Conservation (phyloP, 2,113 vertebrate species). For the Perccottus glenii region DNA sequence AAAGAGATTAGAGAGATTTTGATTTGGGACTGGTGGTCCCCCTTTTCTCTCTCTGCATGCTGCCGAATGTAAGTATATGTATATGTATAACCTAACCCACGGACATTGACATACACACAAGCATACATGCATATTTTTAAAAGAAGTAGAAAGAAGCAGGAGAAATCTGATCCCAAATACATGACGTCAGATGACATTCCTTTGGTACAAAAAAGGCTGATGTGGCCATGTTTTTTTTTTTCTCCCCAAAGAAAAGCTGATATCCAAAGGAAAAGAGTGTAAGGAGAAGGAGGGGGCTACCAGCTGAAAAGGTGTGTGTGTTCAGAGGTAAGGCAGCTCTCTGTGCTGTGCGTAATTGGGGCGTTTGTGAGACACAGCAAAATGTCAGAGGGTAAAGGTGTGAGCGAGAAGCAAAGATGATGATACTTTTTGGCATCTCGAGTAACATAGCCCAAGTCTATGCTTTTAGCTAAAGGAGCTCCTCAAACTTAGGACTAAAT, state of each 20-base stretch:
- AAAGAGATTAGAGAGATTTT: neutral
- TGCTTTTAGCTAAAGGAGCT: neutral
- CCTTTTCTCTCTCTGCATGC: slow-evolving; percentile 19
- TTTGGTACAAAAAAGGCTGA: slow-evolving; percentile 70
- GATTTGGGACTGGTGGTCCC: slow-evolving; percentile 12
- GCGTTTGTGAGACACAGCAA: neutral
- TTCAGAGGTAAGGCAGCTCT: slow-evolving; percentile 25
- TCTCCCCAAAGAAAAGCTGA: slow-evolving; percentile 18
- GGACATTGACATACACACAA: slow-evolving; percentile 5
- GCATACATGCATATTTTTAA: slow-evolving; percentile 17
- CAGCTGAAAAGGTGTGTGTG: slow-evolving; percentile 61
- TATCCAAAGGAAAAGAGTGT: neutral
- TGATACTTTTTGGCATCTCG: neutral
- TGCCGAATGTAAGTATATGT: slow-evolving; percentile 58
- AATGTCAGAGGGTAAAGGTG: neutral
- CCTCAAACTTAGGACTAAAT: neutral
- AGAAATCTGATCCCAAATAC: slow-evolving; percentile 76
- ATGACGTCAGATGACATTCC: slow-evolving; percentile 78
- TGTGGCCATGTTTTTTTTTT: slow-evolving; percentile 59
- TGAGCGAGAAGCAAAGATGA: too few species aligned
- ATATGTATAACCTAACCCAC: slow-evolving; percentile 30
- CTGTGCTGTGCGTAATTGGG: neutral
- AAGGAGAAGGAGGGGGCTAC: slow-evolving; percentile 12
- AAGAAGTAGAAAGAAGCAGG: slow-evolving; percentile 27
- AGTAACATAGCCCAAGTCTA: neutral